phyloP scores from a whole-genome alignment of 2,797 vertebrate genomes.

The Toxotes lorentzi region DNA sequence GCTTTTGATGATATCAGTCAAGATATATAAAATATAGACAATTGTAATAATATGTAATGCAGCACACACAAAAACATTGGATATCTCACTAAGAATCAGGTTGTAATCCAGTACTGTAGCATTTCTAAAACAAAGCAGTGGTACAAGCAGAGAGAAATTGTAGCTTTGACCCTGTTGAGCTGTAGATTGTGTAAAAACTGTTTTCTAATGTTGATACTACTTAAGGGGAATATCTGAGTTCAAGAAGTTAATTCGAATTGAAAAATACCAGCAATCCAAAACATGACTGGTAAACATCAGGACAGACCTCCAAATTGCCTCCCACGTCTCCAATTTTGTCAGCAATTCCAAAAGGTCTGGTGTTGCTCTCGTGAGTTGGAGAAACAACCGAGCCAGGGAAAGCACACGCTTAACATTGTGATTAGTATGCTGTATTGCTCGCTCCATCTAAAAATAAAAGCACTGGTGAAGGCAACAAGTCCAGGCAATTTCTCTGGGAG shows the following conservation, averaged over 20 bases:
- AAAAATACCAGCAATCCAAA: slow-evolving; percentile 25
- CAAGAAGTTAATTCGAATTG: slow-evolving; percentile 28
- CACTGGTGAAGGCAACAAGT: slow-evolving; percentile 6
- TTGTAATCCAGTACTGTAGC: background rate
- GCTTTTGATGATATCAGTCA: background rate
- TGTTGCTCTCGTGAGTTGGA: slow-evolving; percentile 21
- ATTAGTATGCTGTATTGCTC: slow-evolving; percentile 37
- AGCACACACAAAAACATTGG: background rate
- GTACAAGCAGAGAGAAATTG: background rate
- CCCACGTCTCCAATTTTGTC: slow-evolving; percentile 22
- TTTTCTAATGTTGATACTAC: background rate
- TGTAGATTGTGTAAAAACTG: background rate
- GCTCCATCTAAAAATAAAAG: slow-evolving; percentile 30
- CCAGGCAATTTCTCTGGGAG: slow-evolving; percentile 14
- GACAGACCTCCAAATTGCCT: slow-evolving; percentile 20
- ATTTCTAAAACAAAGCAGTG: background rate
- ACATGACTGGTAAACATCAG: slow-evolving; percentile 28
- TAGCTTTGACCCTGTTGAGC: background rate
- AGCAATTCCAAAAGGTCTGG: slow-evolving; percentile 13
- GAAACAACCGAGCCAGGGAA: slow-evolving; percentile 16
- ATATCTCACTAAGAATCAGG: background rate
- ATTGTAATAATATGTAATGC: background rate
- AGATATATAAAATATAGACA: background rate
- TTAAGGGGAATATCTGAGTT: slow-evolving; percentile 13
- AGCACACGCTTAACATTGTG: slow-evolving; percentile 12